phyloP scores from a whole-genome alignment of 2,888 invertebrate species.

The Gari tellinella region DNA sequence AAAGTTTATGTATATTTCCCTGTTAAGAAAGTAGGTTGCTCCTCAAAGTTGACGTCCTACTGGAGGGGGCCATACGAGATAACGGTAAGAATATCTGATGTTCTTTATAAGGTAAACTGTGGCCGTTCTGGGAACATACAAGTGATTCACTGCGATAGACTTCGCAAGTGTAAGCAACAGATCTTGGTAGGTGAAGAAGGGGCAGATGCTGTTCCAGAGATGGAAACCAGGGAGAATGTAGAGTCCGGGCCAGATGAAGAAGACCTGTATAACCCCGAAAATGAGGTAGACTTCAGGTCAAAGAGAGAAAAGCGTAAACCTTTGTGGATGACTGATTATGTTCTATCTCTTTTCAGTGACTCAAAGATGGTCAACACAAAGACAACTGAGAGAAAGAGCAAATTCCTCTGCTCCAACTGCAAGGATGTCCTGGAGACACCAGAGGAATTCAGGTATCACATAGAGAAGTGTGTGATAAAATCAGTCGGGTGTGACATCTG shows the following conservation, averaged over 20 bases:
- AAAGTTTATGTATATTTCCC: slow-evolving; percentile 24
- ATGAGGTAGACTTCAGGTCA: not conserved
- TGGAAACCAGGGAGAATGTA: too few relatives aligned
- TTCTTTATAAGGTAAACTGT: slow-evolving; percentile 20
- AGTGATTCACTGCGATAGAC: slow-evolving; percentile 18
- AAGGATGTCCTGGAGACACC: too few relatives aligned
- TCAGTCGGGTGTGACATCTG: too few relatives aligned
- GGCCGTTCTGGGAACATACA: not conserved
- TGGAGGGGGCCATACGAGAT: slow-evolving; percentile 21
- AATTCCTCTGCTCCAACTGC: too few relatives aligned
- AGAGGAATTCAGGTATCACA: too few relatives aligned
- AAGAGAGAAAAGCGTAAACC: slow-evolving; percentile 1
- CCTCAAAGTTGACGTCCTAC: slow-evolving; percentile 17
- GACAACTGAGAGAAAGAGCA: too few relatives aligned
- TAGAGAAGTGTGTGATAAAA: too few relatives aligned
- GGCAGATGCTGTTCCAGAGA: not conserved
- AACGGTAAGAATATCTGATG: slow-evolving; percentile 15
- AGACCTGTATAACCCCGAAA: too few relatives aligned
- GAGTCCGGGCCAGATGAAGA: too few relatives aligned
- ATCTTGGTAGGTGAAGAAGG: not conserved
- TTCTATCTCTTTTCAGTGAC: not conserved
- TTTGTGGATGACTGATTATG: slow-evolving; percentile 6
- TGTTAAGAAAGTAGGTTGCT: slow-evolving; percentile 8
- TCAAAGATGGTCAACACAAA: too few relatives aligned
- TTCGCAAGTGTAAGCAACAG: slow-evolving; percentile 9